Evolutionary conservation across 2,113 vertebrate species (phyloP).

Genomic region (Perccottus glenii): DNA sequence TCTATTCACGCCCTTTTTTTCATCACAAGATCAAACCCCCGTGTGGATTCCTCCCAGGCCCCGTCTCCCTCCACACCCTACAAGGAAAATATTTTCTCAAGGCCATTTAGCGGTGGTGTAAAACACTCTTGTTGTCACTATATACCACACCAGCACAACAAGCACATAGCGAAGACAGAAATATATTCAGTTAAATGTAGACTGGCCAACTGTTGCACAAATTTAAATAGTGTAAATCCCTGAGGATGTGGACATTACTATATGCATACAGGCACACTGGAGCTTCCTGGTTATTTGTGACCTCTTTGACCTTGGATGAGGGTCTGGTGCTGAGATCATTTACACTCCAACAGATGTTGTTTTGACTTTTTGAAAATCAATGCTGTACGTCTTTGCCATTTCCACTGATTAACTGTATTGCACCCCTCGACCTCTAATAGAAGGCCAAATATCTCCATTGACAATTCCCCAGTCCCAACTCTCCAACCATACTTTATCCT

Average conservation of each 20-base stretch:
- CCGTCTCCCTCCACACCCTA: slow-evolving; percentile 24
- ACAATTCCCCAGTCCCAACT: slow-evolving; percentile 19
- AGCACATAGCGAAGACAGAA: slow-evolving; percentile 4
- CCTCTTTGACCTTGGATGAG: slow-evolving; percentile 8
- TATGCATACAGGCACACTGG: neutral
- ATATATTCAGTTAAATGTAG: slow-evolving; percentile 16
- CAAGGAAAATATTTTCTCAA: slow-evolving; percentile 44
- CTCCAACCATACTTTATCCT: slow-evolving; percentile 29
- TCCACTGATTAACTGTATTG: too few species aligned
- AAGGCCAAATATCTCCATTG: slow-evolving; percentile 11
- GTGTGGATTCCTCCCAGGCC: slow-evolving; percentile 32
- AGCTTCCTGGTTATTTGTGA: slow-evolving; percentile 1
- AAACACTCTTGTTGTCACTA: slow-evolving; percentile 21
- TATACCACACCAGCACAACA: slow-evolving; percentile 13
- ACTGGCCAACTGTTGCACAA: slow-evolving; percentile 18
- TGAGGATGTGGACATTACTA: slow-evolving; percentile 1
- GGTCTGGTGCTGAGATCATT: slow-evolving; percentile 6
- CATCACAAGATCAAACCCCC: slow-evolving; percentile 42
- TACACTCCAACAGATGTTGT: neutral
- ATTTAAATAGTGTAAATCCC: slow-evolving; percentile 46
- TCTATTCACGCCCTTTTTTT: slow-evolving; percentile 16
- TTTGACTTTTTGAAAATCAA: too few species aligned
- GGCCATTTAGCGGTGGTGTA: slow-evolving; percentile 5
- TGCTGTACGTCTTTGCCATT: too few species aligned
- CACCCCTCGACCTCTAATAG: slow-evolving; percentile 3